Evolutionary conservation across 2,113 vertebrate genomes (phyloP).

Genomic region (Urocitellus parryii): DNA sequence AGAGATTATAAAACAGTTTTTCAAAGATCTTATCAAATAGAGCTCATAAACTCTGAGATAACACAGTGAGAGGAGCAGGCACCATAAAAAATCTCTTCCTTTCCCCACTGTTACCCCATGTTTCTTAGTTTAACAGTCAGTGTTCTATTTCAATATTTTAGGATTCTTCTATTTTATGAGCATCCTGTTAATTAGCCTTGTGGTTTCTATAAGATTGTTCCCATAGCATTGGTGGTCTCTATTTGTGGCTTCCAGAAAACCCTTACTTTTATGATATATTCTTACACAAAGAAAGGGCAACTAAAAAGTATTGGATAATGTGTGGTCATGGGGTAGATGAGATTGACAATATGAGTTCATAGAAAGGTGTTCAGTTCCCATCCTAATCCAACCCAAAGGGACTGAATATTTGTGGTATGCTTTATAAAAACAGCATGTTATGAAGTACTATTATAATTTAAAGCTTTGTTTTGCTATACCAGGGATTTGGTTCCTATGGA

Average conservation of each 20-base stretch:
- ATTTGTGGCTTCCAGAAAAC: constrained; percentile 66
- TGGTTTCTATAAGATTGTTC: constrained; percentile 73
- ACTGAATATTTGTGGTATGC: constrained; percentile 13
- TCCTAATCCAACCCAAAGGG: constrained; percentile 20
- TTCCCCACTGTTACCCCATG: not conserved
- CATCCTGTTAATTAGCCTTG: constrained; percentile 77
- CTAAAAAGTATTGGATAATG: constrained; percentile 1
- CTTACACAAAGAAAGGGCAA: constrained; percentile 54
- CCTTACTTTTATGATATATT: constrained; percentile 54
- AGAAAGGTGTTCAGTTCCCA: not conserved
- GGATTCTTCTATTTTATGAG: constrained; percentile 55
- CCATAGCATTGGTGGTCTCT: constrained; percentile 63
- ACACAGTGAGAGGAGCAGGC: not conserved
- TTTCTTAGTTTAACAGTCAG: constrained; percentile 68
- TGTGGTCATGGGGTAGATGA: not conserved
- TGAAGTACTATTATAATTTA: constrained; percentile 4
- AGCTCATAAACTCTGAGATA: constrained; percentile 35
- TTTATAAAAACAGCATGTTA: constrained; percentile 13
- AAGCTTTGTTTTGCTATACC: not conserved
- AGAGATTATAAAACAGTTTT: constrained; percentile 31
- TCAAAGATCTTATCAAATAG: not conserved
- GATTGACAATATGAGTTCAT: constrained; percentile 8
- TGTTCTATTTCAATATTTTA: constrained; percentile 64
- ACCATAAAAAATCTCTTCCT: constrained; percentile 20
- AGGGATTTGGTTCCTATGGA: constrained; percentile 3